These are phyloP conservation scores for Eumerus sabulonum DNA, from an alignment of 2,888 invertebrate species.

Conservation along the genomic window DNA sequence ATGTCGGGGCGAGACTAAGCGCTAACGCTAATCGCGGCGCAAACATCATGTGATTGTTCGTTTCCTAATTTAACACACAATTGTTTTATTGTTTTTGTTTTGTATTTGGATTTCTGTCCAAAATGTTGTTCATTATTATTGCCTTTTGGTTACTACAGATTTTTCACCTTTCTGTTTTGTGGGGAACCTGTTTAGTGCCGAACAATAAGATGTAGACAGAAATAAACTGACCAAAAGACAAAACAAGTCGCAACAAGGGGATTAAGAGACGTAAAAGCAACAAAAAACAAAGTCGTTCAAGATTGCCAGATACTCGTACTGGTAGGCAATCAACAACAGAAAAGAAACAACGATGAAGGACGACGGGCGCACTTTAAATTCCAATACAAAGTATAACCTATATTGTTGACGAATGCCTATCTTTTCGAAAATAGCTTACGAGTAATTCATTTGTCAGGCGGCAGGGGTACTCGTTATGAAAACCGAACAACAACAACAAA, in stretches of 20 bases:
- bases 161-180: too few species aligned
- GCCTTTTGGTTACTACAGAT: too few species aligned
- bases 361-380: conserved; percentile 43
- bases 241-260: too few species aligned
- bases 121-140: too few species aligned
- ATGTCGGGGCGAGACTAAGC: too few species aligned
- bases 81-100: conserved; percentile 26
- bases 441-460: too few species aligned
- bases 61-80: conserved; percentile 23
- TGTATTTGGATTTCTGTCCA: conserved; percentile 28
- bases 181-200: neutral
- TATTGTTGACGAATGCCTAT: conserved; percentile 27
- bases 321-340: too few species aligned
- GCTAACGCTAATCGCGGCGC: neutral
- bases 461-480: too few species aligned
- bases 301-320: conserved; percentile 12
- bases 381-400: conserved; percentile 49
- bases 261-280: neutral
- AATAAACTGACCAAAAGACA: too few species aligned
- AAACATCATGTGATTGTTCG: conserved; percentile 40
- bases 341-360: conserved; percentile 42
- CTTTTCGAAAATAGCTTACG: neutral
- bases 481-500: too few species aligned
- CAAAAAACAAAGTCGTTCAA: conserved; percentile 39
- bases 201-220: neutral